phyloP scores from a whole-genome alignment of 2,113 vertebrate genomes.

The Scatophagus argus region DNA sequence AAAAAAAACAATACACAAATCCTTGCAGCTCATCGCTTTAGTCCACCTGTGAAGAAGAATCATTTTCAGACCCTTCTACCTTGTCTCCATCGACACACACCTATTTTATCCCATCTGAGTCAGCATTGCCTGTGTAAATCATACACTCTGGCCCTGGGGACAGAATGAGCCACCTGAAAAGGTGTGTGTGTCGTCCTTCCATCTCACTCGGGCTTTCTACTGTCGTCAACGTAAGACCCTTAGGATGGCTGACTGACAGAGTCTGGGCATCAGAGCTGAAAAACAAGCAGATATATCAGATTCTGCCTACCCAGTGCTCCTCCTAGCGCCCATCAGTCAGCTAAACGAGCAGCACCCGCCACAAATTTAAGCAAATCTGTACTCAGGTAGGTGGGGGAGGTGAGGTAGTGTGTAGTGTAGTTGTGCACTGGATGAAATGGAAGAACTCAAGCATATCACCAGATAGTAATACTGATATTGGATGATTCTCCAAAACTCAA shows the following conservation, averaged over 20 bases:
- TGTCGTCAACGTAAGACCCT: constrained; percentile 43
- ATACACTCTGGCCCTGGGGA: constrained; percentile 10
- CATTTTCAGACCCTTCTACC: constrained; percentile 2
- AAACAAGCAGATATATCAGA: constrained; percentile 77
- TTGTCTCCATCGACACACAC: constrained; percentile 23
- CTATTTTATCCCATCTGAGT: constrained; percentile 44
- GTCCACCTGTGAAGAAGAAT: background rate
- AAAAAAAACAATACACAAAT: constrained; percentile 4
- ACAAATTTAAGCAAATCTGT: constrained; percentile 65
- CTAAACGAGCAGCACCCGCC: constrained; percentile 56
- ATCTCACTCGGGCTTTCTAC: constrained; percentile 22
- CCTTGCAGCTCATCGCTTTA: background rate
- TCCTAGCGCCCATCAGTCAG: constrained; percentile 68
- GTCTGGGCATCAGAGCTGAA: constrained; percentile 58
- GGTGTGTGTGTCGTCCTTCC: constrained; percentile 15
- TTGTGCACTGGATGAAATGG: constrained; percentile 15
- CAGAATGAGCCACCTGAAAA: constrained; percentile 22
- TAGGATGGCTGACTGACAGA: constrained; percentile 64
- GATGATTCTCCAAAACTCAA: background rate
- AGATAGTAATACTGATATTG: background rate
- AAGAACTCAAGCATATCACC: constrained; percentile 10
- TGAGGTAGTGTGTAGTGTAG: constrained; percentile 13
- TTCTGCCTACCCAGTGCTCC: constrained; percentile 48
- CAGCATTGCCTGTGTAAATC: constrained; percentile 51
- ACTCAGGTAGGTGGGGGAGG: constrained; percentile 21